These are phyloP conservation scores for Graphium colonna DNA, from an alignment of 2,888 invertebrate genomes.

Conservation along the genomic window DNA sequence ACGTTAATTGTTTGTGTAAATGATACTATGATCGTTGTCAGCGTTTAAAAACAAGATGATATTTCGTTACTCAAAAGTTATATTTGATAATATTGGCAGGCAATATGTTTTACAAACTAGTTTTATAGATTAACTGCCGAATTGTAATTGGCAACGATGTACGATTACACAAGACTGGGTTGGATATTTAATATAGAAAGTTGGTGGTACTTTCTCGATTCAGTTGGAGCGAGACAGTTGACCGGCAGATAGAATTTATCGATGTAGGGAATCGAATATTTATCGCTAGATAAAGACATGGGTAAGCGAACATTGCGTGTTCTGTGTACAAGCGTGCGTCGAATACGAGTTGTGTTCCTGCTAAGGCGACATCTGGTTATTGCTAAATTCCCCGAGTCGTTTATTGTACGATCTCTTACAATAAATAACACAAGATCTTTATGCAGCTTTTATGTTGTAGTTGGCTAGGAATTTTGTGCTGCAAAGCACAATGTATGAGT, in stretches of 20 bases:
- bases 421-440: no score
- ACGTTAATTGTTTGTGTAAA: constrained; percentile 40
- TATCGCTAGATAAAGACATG: constrained; percentile 34
- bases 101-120: not conserved
- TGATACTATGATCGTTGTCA: constrained; percentile 9
- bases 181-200: constrained; percentile 51
- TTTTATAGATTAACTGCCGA: no score
- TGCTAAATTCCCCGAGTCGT: constrained; percentile 7
- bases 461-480: no score
- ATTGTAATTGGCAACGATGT: not conserved
- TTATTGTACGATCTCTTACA: not conserved
- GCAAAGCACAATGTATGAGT: no score
- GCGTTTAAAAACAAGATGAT: not conserved
- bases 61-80: not conserved
- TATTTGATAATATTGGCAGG: not conserved
- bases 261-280: constrained; percentile 37
- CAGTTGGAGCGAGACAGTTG: constrained; percentile 28
- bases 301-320: constrained; percentile 34
- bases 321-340: constrained; percentile 30
- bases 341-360: constrained; percentile 21
- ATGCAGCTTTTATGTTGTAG: no score
- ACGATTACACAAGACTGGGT: constrained; percentile 13
- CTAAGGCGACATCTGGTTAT: constrained; percentile 5
- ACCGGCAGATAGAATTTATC: constrained; percentile 34
- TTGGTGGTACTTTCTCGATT: constrained; percentile 51